A percentile compares a stretch with the other conserved stretches of the same genome.
Evolutionary conservation across 2,113 vertebrate genomes (phyloP).

Genomic region (Corythornis cristatus): DNA sequence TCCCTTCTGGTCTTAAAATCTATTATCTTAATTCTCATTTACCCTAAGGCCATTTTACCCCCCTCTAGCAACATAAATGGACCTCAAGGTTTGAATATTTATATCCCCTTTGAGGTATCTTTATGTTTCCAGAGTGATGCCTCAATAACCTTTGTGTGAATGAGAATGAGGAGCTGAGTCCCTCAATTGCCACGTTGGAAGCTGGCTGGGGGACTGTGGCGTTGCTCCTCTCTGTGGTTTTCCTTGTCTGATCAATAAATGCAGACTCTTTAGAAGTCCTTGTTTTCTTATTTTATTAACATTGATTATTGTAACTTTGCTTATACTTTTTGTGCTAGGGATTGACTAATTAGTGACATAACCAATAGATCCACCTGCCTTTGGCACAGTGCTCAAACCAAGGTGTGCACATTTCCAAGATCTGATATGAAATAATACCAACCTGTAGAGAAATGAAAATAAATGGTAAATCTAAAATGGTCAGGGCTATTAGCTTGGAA

Average conservation of each 20-base stretch:
- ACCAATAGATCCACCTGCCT: background rate
- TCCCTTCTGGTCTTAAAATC: constrained; percentile 33
- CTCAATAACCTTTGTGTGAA: background rate
- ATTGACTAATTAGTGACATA: background rate
- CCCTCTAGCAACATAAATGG: constrained; percentile 17
- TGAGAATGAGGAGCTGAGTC: background rate
- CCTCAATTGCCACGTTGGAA: background rate
- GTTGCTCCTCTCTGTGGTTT: background rate
- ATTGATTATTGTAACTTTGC: background rate
- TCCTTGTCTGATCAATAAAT: background rate
- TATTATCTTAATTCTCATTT: constrained; percentile 37
- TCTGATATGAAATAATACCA: background rate
- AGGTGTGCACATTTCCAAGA: background rate
- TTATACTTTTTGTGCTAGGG: background rate
- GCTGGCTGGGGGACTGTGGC: background rate
- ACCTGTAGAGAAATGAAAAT: background rate
- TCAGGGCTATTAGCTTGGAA: background rate
- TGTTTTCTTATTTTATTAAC: constrained; percentile 24
- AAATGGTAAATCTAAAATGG: background rate
- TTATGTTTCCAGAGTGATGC: background rate
- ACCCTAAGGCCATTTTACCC: constrained; percentile 7
- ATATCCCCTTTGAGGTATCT: background rate
- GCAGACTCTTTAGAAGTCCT: background rate
- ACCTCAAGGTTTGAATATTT: constrained; percentile 36
- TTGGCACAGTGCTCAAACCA: background rate